phyloP scores from a whole-genome alignment of 2,888 invertebrate species.

The Limnephilus marmoratus region DNA sequence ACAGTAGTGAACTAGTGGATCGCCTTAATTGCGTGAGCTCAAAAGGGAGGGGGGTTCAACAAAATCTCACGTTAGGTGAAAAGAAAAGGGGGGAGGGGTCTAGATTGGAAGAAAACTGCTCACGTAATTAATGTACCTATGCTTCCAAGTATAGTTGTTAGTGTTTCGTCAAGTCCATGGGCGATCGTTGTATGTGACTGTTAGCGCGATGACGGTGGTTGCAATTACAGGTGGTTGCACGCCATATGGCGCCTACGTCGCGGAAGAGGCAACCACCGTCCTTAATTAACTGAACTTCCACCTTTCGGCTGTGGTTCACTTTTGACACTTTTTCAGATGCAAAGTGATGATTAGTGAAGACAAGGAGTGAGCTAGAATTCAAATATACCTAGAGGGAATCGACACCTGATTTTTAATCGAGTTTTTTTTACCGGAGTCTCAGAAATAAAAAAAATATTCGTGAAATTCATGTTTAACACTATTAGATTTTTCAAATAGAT shows the following conservation, averaged over 20 bases:
- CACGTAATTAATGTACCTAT: too few relatives aligned
- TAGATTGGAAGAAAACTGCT: too few relatives aligned
- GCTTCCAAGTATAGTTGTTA: too few relatives aligned
- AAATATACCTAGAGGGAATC: not conserved
- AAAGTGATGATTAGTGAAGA: not conserved
- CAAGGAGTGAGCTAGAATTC: not conserved
- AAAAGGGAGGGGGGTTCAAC: too few relatives aligned
- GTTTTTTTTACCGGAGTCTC: not conserved
- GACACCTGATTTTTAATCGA: not conserved
- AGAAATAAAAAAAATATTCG: not conserved
- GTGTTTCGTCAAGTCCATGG: not conserved
- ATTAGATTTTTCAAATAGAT: too few relatives aligned
- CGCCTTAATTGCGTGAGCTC: too few relatives aligned
- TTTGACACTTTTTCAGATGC: not conserved
- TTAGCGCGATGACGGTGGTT: not conserved
- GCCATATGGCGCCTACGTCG: slow-evolving; percentile 23
- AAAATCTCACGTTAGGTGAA: too few relatives aligned
- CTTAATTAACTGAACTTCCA: not conserved
- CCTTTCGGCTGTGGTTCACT: not conserved
- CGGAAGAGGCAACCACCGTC: not conserved
- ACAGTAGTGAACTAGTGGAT: too few relatives aligned
- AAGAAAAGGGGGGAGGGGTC: too few relatives aligned
- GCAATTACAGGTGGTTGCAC: not conserved
- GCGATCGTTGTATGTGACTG: not conserved
- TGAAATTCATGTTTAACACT: not conserved